Evolutionary conservation across 2,888 invertebrate genomes (phyloP), one percentile per base, ranked within the genome.

Genomic region (Drosophila acutilabella): DNA sequence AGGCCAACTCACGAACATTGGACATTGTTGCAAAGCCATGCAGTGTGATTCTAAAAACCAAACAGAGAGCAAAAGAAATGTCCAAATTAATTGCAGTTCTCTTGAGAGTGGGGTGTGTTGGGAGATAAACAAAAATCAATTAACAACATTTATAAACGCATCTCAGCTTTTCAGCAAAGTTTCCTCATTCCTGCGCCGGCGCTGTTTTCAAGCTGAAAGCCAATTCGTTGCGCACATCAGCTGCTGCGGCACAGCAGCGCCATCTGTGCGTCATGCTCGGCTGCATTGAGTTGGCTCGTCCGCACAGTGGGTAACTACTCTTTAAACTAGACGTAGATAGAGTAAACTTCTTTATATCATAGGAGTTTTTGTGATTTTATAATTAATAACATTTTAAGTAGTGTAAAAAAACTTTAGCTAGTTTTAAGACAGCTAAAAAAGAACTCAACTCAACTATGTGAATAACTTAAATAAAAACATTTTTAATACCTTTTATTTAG

Each of bases 21-120:
- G 91, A 90, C 91, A 91, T 91, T 89, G 89, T 90, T 71, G 82
- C 84, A 85, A 81, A 82, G 89, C 91, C 91, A 91, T 91, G 87
- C 81, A 91, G 89, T 78, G 80, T 80, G 71, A 89, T 91, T 91
- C 91, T 91, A 82, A 74, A 71, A 78, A 60, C 51, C 52, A 45
- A 36, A 36, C 2, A 36, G 36, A 13, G 30, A 2, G 8, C 30
- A 30, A 30, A 26, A 30, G 30, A 30, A 30, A 30, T 30, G 30
- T 30, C 30, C 13, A 36, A 36, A 36, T 36, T 36, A 36, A 36
- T 36, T 36, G 4, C 36, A 36, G 13, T 36, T 5, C 0, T 36
- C 4, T 36, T 36, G 36, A 10, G 4, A n/a, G 33, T 8, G 7
- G 54, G 7, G 54, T 26, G n/a, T 38, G 16, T 18, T 26, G 53